Percentiles rank a stretch among this genome's conserved stretches.
These are phyloP conservation scores for Clinocottus analis DNA, from an alignment of 2,113 vertebrate genomes.

Conservation along the genomic window DNA sequence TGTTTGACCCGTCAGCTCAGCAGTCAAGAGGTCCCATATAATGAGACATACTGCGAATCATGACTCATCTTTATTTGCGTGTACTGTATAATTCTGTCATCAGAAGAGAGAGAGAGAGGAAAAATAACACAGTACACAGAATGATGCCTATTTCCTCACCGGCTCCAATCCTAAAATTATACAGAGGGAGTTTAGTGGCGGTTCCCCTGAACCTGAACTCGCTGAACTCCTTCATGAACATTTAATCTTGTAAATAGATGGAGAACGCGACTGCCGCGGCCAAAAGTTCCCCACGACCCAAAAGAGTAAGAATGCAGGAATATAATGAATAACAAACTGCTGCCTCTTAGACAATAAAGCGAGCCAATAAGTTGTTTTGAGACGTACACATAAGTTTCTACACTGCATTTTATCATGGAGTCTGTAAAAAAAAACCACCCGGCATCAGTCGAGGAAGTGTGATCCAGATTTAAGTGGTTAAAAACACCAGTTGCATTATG, in stretches of 20 bases:
- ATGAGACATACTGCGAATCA: constrained; percentile 13
- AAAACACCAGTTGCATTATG: neutral
- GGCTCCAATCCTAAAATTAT: constrained; percentile 7
- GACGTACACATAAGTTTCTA: neutral
- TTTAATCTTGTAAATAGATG: constrained; percentile 17
- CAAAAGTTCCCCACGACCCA: neutral
- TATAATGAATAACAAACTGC: neutral
- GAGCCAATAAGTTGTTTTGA: constrained; percentile 16
- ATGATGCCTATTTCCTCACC: neutral
- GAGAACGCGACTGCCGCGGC: neutral
- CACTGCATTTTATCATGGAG: neutral
- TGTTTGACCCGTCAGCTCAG: constrained; percentile 30
- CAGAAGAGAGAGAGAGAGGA: neutral
- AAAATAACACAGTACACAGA: neutral
- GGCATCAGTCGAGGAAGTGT: neutral
- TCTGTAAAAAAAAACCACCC: neutral
- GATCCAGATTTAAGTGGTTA: neutral
- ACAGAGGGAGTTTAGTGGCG: constrained; percentile 2
- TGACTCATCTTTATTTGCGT: constrained; percentile 20
- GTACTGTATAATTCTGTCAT: constrained; percentile 3
- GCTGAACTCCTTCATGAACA: constrained; percentile 29
- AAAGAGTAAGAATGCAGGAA: neutral
- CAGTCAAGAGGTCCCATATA: constrained; percentile 14
- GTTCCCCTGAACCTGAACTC: neutral
- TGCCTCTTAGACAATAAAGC: neutral